A percentile compares a stretch with the other conserved stretches of the same genome.
Evolutionary conservation across 2,113 vertebrate species (phyloP).

Genomic region (Trogon melanurus): DNA sequence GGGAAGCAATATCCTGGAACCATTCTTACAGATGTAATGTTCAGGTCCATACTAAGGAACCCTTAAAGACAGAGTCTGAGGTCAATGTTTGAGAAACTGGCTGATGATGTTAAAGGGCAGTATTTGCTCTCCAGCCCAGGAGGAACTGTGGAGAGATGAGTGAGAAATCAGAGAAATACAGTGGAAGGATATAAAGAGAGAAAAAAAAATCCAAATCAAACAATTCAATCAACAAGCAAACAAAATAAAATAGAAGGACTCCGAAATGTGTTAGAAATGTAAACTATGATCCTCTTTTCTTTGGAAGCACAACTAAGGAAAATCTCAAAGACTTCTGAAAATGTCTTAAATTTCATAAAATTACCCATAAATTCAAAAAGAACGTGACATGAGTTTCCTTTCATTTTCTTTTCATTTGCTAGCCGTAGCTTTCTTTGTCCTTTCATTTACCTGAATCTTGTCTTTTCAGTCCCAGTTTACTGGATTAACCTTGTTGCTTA

Average conservation of each 20-base stretch:
- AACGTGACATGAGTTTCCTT: not conserved
- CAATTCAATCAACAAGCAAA: not conserved
- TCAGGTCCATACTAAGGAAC: not conserved
- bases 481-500: conserved; percentile 28
- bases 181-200: not conserved
- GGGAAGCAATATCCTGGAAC: not conserved
- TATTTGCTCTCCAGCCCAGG: not conserved
- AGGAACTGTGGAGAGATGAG: not conserved
- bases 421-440: not conserved
- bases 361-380: not conserved
- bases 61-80: not conserved
- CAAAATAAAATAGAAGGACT: not conserved
- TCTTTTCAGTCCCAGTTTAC: not conserved
- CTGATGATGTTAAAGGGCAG: not conserved
- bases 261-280: not conserved
- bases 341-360: not conserved
- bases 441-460: conserved; percentile 20
- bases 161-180: not conserved
- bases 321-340: not conserved
- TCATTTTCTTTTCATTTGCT: not conserved
- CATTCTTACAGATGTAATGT: not conserved
- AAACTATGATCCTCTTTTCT: not conserved
- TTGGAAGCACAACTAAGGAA: not conserved
- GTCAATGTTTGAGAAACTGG: not conserved
- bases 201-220: not conserved